Evolutionary conservation across 2,797 vertebrate species (phyloP).

Genomic region (Threskiornis aethiopicus): DNA sequence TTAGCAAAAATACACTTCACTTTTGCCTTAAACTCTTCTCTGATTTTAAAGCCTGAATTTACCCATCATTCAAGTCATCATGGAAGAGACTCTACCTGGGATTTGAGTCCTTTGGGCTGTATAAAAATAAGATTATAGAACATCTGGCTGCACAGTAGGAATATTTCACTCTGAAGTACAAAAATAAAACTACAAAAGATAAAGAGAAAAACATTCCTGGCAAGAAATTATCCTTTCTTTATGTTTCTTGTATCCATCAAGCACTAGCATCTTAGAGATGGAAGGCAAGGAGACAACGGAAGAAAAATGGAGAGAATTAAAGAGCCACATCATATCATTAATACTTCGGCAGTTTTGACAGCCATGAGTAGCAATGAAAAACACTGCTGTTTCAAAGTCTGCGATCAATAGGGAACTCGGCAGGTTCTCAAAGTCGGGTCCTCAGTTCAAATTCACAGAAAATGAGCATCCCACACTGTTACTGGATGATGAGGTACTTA

Average conservation of each 20-base stretch:
- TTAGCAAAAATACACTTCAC: not conserved
- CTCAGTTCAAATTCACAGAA: not conserved
- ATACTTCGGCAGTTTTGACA: slow-evolving; percentile 50
- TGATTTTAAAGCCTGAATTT: not conserved
- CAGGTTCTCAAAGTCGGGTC: not conserved
- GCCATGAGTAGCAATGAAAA: slow-evolving; percentile 31
- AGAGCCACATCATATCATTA: slow-evolving; percentile 57
- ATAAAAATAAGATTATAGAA: slow-evolving; percentile 74
- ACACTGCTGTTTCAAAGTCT: slow-evolving; percentile 30
- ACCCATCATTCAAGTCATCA: slow-evolving; percentile 38
- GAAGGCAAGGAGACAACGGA: slow-evolving; percentile 55
- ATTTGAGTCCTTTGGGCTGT: slow-evolving; percentile 59
- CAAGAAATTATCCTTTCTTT: slow-evolving; percentile 75
- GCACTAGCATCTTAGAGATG: slow-evolving; percentile 43
- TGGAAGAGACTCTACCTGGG: slow-evolving; percentile 38
- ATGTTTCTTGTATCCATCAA: slow-evolving; percentile 68
- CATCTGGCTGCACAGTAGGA: slow-evolving; percentile 76
- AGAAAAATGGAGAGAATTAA: slow-evolving; percentile 67
- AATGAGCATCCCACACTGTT: not conserved
- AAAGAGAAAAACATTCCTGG: slow-evolving; percentile 66
- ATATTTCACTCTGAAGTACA: slow-evolving; percentile 70
- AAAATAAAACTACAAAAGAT: slow-evolving; percentile 75
- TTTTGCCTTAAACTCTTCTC: slow-evolving; percentile 6
- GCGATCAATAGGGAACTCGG: not conserved
- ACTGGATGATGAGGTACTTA: not conserved